Evolutionary conservation across 2,113 vertebrate species (phyloP).

Genomic region (Thalassoma bifasciatum): DNA sequence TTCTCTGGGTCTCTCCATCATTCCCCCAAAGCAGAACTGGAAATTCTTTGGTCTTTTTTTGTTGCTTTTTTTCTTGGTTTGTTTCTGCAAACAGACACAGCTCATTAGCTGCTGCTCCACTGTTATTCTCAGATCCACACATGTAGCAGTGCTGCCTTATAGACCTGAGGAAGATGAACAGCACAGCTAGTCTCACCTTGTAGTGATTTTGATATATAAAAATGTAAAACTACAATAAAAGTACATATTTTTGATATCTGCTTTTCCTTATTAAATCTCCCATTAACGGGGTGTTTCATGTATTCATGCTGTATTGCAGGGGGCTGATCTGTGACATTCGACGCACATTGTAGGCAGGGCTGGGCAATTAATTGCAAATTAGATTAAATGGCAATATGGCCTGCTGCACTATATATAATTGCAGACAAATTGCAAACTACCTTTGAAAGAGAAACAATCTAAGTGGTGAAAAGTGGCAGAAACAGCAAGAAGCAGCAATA

Average conservation of each 20-base stretch:
- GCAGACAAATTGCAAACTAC: no score
- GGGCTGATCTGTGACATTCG: no score
- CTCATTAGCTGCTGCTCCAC: constrained; percentile 40
- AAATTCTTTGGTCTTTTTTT: constrained; percentile 43
- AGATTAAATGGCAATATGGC: no score
- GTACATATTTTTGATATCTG: constrained; percentile 54
- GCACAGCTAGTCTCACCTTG: constrained; percentile 46
- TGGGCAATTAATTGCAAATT: no score
- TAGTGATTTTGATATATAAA: constrained; percentile 80
- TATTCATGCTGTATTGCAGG: background rate
- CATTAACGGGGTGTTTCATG: background rate
- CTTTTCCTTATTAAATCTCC: constrained; percentile 25
- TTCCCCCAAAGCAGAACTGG: constrained; percentile 12
- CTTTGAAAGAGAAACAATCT: no score
- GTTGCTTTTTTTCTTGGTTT: constrained; percentile 23
- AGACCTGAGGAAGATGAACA: constrained; percentile 42
- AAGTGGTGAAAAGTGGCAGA: no score
- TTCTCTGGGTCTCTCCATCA: constrained; percentile 40
- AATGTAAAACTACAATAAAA: constrained; percentile 74
- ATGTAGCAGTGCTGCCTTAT: constrained; percentile 67
- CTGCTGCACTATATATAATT: no score
- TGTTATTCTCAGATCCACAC: constrained; percentile 39
- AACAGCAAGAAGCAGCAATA: no score
- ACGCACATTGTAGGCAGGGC: no score
- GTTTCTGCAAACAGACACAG: constrained; percentile 42